These are phyloP conservation scores for Neoaliturus tenellus DNA, from an alignment of 2,888 invertebrate species.

Conservation along the genomic window DNA sequence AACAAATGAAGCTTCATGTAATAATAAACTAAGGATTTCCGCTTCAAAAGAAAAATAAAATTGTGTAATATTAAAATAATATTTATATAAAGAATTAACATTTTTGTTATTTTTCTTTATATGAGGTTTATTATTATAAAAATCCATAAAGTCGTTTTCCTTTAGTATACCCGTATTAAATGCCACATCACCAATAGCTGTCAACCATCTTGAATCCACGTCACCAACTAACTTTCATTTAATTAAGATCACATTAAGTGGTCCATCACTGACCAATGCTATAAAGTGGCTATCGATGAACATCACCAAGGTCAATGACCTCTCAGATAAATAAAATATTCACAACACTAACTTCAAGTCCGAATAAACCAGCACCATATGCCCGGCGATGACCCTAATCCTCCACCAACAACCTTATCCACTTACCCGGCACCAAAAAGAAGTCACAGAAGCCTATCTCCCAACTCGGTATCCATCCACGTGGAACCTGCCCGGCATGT, in stretches of 20 bases:
- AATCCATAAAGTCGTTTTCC: too few relatives aligned
- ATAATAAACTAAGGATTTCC: too few relatives aligned
- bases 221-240: not conserved
- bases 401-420: not conserved
- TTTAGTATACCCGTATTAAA: too few relatives aligned
- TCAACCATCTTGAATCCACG: slow-evolving; percentile 1
- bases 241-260: not conserved
- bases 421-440: slow-evolving; percentile 34
- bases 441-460: slow-evolving; percentile 24
- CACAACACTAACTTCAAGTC: not conserved
- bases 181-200: not conserved
- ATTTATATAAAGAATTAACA: too few relatives aligned
- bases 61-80: too few relatives aligned
- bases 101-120: too few relatives aligned
- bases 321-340: not conserved
- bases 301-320: not conserved
- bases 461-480: slow-evolving; percentile 19
- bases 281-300: not conserved
- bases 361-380: not conserved
- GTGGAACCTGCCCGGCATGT: slow-evolving; percentile 11
- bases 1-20: too few relatives aligned
- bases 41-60: too few relatives aligned
- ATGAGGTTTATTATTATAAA: too few relatives aligned
- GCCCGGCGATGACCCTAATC: not conserved
- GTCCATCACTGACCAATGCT: not conserved